Evolutionary conservation across 2,888 invertebrate species (phyloP).

Genomic region (Sacculina carcini): DNA sequence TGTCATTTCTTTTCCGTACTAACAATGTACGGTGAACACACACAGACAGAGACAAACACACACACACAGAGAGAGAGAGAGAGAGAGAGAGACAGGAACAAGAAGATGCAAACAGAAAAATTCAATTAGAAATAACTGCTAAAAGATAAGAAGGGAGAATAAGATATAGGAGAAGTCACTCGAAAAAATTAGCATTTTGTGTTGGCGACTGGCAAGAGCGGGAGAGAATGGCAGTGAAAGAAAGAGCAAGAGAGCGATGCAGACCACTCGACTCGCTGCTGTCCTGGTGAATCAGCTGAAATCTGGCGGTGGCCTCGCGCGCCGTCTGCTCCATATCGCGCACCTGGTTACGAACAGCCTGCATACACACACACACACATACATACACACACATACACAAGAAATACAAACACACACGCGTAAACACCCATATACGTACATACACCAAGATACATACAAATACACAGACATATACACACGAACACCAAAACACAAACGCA

Average conservation of each 20-base stretch:
- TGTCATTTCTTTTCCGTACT: conserved; percentile 7
- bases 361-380: too few relatives aligned
- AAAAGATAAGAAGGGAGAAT: too few relatives aligned
- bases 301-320: conserved; percentile 44
- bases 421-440: too few relatives aligned
- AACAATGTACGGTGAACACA: background rate
- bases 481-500: too few relatives aligned
- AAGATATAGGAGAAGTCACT: too few relatives aligned
- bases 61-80: background rate
- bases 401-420: too few relatives aligned
- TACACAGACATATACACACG: too few relatives aligned
- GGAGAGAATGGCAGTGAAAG: background rate
- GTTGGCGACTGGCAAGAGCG: too few relatives aligned
- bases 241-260: background rate
- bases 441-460: too few relatives aligned
- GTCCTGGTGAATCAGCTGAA: conserved; percentile 59
- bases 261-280: too few relatives aligned
- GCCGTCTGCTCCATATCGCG: conserved; percentile 49
- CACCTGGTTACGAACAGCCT: conserved; percentile 36
- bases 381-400: too few relatives aligned
- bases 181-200: too few relatives aligned
- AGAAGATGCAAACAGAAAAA: background rate
- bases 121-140: background rate
- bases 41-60: background rate
- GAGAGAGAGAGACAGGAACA: background rate